These are phyloP conservation scores for Tautogolabrus adspersus DNA, from an alignment of 2,113 vertebrate species.

Conservation along the genomic window DNA sequence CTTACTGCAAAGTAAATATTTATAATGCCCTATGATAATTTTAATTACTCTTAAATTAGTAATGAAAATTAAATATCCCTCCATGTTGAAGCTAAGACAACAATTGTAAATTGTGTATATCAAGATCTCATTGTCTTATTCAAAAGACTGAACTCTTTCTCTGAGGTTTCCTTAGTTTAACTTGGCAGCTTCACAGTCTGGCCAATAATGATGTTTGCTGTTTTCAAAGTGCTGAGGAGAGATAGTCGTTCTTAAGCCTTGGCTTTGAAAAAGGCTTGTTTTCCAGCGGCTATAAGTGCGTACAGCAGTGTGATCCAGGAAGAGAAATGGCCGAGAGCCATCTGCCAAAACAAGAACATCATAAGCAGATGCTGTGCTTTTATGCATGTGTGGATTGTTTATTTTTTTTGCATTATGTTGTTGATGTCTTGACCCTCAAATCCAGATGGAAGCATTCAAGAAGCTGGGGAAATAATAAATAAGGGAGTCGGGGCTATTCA, in stretches of 20 bases:
- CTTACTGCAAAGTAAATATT: neutral
- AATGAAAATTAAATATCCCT: neutral
- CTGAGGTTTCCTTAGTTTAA: conserved; percentile 39
- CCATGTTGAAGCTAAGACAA: neutral
- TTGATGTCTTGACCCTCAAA: conserved; percentile 44
- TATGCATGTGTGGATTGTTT: conserved; percentile 39
- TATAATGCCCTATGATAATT: neutral
- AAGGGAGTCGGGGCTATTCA: conserved; percentile 6
- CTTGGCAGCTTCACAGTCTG: conserved; percentile 23
- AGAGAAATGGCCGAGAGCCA: conserved; percentile 36
- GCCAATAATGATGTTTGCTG: conserved; percentile 62
- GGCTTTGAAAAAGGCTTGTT: conserved; percentile 27
- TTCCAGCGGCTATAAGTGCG: conserved; percentile 33
- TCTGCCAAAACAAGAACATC: conserved; percentile 52
- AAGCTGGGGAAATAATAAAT: conserved; percentile 45
- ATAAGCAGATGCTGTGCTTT: conserved; percentile 36
- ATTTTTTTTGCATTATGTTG: conserved; percentile 18
- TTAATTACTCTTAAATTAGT: neutral
- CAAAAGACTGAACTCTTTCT: conserved; percentile 18
- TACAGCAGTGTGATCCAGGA: conserved; percentile 18
- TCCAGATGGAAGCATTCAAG: conserved; percentile 54
- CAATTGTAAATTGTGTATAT: conserved; percentile 18
- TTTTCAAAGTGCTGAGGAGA: conserved; percentile 42
- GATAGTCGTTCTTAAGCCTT: conserved; percentile 26
- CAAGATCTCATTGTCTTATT: conserved; percentile 9